Evolutionary conservation across 2,797 vertebrate genomes (phyloP), one percentile per base, ranked within the genome.

Genomic region (Glyptemys insculpta): DNA sequence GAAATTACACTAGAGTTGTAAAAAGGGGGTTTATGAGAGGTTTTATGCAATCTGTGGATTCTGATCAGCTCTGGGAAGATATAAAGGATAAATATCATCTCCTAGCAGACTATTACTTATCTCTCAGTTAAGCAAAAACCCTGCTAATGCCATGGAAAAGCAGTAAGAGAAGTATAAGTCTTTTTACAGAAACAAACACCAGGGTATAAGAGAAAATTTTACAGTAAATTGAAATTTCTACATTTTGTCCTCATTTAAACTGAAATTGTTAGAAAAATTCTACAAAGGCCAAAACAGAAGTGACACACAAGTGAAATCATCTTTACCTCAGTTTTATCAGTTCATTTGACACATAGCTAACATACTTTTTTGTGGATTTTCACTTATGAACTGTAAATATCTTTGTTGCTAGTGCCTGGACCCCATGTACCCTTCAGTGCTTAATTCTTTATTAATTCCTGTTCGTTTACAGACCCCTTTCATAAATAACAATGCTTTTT

Each of bases 81-180:
- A 97, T n/a, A 97, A 96, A 97, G 89, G 89, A 85, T 90, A 92
- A 97, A 68, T 81, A 97, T 91, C 62, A 79, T 87, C 94, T 90
- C 27, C 50, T 79, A 91, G 93, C 96, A 94, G 96, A 91, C 95
- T 84, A 90, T 54, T 92, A 89, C 93, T 97, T 93, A 87, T 93
- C 84, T 94, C 88, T 74, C 85, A 21, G 16, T 83, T 94, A 85
- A 94, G 78, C 93, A 78, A 29, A 91, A 94, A 37, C 2, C 10
- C 50, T 83, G 29, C 31, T 87, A 53, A 83, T 44, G 25, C 37
- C 81, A 34, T 25, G 41, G 52, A 81, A 87, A 93, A 68, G 53
- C n/a, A 74, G 2, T 14, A 14, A 41, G 0, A 37, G 15, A 44
- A 97, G 94, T 54, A 82, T 92, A 95, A 94, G 68, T 56, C 88